Percentiles rank a stretch among this genome's conserved stretches.
phyloP scores from a whole-genome alignment of 92 coral and sea anemone genomes.

The Epizoanthus ramosus region DNA sequence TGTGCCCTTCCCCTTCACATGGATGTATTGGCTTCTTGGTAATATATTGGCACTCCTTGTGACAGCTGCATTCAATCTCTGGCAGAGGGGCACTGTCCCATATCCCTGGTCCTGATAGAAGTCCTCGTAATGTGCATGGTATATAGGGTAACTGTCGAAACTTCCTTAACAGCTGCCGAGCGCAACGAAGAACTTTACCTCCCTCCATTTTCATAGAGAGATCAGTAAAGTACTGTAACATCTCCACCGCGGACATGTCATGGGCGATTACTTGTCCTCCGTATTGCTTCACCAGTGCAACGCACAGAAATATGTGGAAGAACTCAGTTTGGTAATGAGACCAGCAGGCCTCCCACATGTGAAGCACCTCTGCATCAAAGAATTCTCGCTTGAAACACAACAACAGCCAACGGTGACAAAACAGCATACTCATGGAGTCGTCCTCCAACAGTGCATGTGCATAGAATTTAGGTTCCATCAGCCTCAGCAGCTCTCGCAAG shows the following conservation, averaged over 20 bases:
- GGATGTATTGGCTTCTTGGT: conserved; percentile 5
- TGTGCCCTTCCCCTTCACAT: neutral
- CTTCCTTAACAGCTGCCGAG: conserved; percentile 83
- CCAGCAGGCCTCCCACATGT: conserved; percentile 99
- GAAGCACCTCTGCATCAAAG: conserved; percentile 84
- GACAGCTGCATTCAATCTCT: conserved; percentile 90
- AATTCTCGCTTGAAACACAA: conserved; percentile 98
- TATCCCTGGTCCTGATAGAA: conserved; percentile 93
- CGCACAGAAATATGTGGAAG: conserved; percentile 96
- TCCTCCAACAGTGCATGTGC: conserved; percentile 92
- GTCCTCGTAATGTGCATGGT: conserved; percentile 92
- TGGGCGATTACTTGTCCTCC: conserved; percentile 70
- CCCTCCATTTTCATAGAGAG: conserved; percentile 98
- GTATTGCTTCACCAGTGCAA: conserved; percentile 87
- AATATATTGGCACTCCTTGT: conserved; percentile 58
- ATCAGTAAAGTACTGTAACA: conserved; percentile 91
- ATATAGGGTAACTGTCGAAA: conserved; percentile 94
- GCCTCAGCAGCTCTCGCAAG: conserved; percentile 83
- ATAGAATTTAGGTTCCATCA: conserved; percentile 84
- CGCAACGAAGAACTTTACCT: conserved; percentile 76
- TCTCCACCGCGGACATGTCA: conserved; percentile 89
- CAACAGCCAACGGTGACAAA: conserved; percentile 96
- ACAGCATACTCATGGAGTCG: conserved; percentile 87
- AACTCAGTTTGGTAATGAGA: conserved; percentile 97
- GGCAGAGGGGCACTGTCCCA: conserved; percentile 99